Evolutionary conservation across 1,140 invertebrate genomes (phyloP).

Genomic region (Magallana angulata): DNA sequence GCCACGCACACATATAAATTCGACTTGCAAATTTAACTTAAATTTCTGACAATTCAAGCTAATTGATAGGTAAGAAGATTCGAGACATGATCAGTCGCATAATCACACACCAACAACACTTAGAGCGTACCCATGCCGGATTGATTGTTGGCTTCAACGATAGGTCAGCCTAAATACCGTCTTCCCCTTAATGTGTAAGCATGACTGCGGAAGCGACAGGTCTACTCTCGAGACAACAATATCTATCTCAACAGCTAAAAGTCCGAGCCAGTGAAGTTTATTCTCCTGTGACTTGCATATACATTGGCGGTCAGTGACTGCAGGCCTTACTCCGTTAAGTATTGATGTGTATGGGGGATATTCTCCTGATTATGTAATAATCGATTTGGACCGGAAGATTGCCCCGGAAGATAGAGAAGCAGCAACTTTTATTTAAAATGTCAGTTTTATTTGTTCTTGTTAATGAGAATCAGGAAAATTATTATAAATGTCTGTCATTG

Average conservation of each 20-base stretch:
- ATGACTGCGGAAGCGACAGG: constrained; percentile 3
- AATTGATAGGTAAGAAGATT: constrained; percentile 38
- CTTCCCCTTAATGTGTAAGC: background rate
- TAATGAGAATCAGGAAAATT: constrained; percentile 32
- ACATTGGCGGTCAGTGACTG: background rate
- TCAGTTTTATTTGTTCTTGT: constrained; percentile 18
- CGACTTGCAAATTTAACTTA: constrained; percentile 18
- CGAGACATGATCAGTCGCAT: background rate
- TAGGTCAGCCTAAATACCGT: background rate
- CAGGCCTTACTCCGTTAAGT: background rate
- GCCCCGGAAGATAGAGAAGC: background rate
- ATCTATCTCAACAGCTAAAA: background rate
- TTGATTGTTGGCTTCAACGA: background rate
- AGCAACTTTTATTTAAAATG: constrained; percentile 3
- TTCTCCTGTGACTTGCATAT: background rate
- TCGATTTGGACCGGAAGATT: background rate
- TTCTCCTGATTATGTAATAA: constrained; percentile 14
- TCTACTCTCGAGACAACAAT: background rate
- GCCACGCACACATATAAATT: background rate
- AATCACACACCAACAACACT: background rate
- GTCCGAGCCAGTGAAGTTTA: background rate
- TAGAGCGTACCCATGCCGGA: background rate
- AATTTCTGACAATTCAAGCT: background rate
- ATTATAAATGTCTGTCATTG: constrained; percentile 1
- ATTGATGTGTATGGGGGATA: background rate